Conservation (phyloP, 2,888 invertebrate species). For the Mongoloraphidia duomilia region DNA sequence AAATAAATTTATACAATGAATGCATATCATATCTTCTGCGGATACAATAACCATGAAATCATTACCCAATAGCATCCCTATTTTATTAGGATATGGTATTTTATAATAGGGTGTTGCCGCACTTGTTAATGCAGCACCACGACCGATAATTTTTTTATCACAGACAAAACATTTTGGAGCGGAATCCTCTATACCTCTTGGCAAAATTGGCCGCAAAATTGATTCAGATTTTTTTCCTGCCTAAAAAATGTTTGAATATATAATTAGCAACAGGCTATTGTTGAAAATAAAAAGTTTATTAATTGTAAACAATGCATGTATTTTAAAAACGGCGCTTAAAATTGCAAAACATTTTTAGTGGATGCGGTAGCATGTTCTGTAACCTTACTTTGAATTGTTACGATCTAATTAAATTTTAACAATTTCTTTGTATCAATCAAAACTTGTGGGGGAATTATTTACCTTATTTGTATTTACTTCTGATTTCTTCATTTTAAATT, state of each 20-base stretch:
- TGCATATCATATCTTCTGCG: slow-evolving; percentile 31
- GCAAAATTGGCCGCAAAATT: no score
- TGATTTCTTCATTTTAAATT: background rate
- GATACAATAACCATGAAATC: slow-evolving; percentile 33
- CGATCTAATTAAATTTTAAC: background rate
- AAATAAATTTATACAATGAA: slow-evolving; percentile 30
- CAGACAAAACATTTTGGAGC: slow-evolving; percentile 28
- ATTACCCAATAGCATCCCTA: slow-evolving; percentile 33
- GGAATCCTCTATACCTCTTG: background rate
- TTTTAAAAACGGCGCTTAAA: no score
- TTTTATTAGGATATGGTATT: slow-evolving; percentile 33
- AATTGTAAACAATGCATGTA: no score
- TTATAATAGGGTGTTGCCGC: slow-evolving; percentile 29
- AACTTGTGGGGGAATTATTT: background rate
- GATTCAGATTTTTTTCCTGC: no score
- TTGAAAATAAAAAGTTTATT: no score
- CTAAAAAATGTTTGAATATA: no score
- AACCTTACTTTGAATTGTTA: no score
- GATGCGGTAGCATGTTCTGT: no score
- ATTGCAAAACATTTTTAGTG: no score
- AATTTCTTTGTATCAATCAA: background rate
- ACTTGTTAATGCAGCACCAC: slow-evolving; percentile 25
- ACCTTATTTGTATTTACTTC: background rate
- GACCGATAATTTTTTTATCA: slow-evolving; percentile 26
- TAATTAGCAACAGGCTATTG: no score